A percentile compares a stretch with the other conserved stretches of the same genome.
These are phyloP conservation scores for Apteryx mantelli DNA, from an alignment of 2,113 vertebrate species.

Conservation along the genomic window DNA sequence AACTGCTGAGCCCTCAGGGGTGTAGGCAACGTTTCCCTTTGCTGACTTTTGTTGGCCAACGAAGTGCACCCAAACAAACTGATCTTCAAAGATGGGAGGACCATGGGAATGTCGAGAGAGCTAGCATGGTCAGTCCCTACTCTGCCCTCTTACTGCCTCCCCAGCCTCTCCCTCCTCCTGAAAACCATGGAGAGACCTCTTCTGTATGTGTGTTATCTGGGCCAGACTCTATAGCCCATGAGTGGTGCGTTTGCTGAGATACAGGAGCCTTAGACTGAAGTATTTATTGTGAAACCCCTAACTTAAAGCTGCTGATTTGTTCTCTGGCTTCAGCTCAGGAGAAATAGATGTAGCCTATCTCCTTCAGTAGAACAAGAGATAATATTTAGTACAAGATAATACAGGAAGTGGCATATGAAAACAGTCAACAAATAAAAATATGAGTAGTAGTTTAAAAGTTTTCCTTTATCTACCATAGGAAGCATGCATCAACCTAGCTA, in stretches of 20 bases:
- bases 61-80: neutral
- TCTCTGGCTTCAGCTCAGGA: neutral
- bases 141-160: neutral
- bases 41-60: neutral
- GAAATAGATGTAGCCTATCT: neutral
- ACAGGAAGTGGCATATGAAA: neutral
- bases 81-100: neutral
- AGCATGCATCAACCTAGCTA: neutral
- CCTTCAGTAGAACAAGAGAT: neutral
- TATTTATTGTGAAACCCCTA: neutral
- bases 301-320: neutral
- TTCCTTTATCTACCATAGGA: neutral
- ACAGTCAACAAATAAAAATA: neutral
- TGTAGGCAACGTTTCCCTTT: neutral
- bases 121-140: neutral
- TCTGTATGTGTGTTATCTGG: neutral
- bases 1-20: neutral
- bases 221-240: neutral
- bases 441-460: neutral
- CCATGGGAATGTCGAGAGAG: neutral
- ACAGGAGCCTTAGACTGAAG: neutral
- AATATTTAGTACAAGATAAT: neutral
- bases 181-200: neutral
- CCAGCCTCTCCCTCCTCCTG: neutral
- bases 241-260: neutral